Evolutionary conservation across 2,113 vertebrate genomes (phyloP), one percentile per base, ranked within the genome.

Genomic region (Saimiri boliviensis): DNA sequence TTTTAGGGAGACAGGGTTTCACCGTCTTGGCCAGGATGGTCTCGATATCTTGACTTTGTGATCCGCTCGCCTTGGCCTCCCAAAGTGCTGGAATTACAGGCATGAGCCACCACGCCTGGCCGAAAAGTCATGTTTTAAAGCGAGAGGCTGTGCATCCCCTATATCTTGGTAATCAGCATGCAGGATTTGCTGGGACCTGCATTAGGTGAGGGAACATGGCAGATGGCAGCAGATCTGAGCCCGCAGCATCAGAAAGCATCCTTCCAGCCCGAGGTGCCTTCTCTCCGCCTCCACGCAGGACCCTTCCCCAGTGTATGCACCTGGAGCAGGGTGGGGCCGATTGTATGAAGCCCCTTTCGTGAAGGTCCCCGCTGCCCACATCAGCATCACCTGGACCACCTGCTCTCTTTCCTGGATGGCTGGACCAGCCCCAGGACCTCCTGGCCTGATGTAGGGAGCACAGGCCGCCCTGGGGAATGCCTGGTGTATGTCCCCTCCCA

Each of bases 351-450:
- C 25, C 8, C 5, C 70, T 77, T 87, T 86, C 95, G 74, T 4
- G 42, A 91, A 76, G 84, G 86, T 5, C 35, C 56, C 93, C 86
- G 30, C 0, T 3, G 73, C 37, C 82, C 32, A 9, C 58, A 45
- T 42, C 80, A 37, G 42, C 7, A 1, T 9, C 23, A 0, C 32
- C 12, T 42, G 27, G 13, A 12, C 13, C 0, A 0, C 60, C 1
- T 0, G 19, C 52, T 40, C 83, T 32, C 27, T 49, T 37, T 23
- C 2, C 20, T 23, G 23, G n/a, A 7, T 2, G 6, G 35, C 63
- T n/a, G 11, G 23, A 13, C 32, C 68, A 30, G 20, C 54, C 30
- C 8, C 11, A 13, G 19, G 58, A 9, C 21, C 54, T 35, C 58
- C 52, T 45, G 63, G 74, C 25, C 37, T 6, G 20, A 25, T 8